Conservation (phyloP, 2,797 vertebrate genomes). For the Melanitta fusca region DNA sequence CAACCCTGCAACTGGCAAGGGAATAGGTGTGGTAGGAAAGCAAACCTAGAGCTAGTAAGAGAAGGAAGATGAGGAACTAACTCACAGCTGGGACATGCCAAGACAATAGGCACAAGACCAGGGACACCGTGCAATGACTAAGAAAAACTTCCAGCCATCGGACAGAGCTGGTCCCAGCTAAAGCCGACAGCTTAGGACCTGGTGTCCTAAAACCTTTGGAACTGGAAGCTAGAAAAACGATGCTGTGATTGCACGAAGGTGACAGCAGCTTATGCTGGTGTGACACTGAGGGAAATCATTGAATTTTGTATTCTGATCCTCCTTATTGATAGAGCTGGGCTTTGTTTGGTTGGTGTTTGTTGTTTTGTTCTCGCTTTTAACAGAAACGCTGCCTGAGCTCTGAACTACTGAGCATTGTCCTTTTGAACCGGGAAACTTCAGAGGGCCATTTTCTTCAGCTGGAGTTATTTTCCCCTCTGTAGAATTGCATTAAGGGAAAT, state of each 20-base stretch:
- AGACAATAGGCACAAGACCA: background rate
- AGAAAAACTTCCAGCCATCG: background rate
- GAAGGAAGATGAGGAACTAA: slow-evolving; percentile 25
- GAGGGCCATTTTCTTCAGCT: slow-evolving; percentile 32
- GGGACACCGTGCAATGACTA: background rate
- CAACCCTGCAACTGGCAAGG: slow-evolving; percentile 6
- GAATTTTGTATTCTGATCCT: background rate
- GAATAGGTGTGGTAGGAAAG: slow-evolving; percentile 60
- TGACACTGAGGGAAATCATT: background rate
- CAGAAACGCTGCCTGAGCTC: background rate
- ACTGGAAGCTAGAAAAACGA: background rate
- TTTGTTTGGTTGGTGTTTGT: background rate
- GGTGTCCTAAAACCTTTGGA: background rate
- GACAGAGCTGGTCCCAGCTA: background rate
- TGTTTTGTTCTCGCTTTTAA: background rate
- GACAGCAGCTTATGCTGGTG: background rate
- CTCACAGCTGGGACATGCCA: background rate
- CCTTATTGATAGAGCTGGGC: background rate
- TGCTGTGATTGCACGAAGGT: background rate
- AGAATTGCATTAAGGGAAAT: slow-evolving; percentile 13
- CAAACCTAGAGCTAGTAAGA: background rate
- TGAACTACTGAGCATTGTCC: background rate
- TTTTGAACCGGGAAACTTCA: background rate
- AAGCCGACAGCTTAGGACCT: background rate
- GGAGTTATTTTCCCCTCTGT: background rate